Evolutionary conservation across 2,797 vertebrate species (phyloP).

Genomic region (Sebastes minor): DNA sequence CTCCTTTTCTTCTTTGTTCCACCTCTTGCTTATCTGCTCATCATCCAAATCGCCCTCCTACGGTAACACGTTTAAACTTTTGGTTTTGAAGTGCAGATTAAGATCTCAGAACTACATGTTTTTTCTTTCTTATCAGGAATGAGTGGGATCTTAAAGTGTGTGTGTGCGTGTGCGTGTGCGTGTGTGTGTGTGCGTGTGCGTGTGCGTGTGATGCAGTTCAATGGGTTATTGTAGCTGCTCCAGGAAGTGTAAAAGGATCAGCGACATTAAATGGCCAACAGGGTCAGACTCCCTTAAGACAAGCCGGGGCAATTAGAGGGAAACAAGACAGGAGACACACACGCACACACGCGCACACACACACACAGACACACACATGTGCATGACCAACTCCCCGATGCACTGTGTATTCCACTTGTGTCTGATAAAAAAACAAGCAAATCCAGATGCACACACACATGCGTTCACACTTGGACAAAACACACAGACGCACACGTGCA

Average conservation of each 20-base stretch:
- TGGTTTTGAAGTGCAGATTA: conserved; percentile 35
- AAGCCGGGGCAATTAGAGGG: conserved; percentile 52
- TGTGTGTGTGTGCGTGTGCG: neutral
- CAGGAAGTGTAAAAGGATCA: conserved; percentile 73
- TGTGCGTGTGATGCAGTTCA: conserved; percentile 33
- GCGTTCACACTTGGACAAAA: neutral
- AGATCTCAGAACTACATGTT: conserved; percentile 12
- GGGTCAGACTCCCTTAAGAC: conserved; percentile 64
- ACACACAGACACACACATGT: accelerated
- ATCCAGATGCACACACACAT: conserved; percentile 26
- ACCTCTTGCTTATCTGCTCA: conserved; percentile 42
- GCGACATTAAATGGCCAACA: conserved; percentile 58
- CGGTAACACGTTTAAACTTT: conserved; percentile 2
- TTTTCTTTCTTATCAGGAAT: neutral
- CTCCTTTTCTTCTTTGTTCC: conserved; percentile 38
- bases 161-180: neutral
- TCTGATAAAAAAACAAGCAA: conserved; percentile 29
- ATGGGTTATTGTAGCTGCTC: conserved; percentile 54
- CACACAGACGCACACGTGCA: conserved; percentile 3
- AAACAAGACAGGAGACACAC: conserved; percentile 27
- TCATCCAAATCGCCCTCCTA: conserved; percentile 32
- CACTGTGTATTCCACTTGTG: conserved; percentile 13
- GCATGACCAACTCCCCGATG: neutral
- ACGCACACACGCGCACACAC: neutral
- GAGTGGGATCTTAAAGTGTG: conserved; percentile 1